Evolutionary conservation across 2,888 invertebrate species (phyloP), one percentile per base, ranked within the genome.

Genomic region (Agonopterix heracliana): DNA sequence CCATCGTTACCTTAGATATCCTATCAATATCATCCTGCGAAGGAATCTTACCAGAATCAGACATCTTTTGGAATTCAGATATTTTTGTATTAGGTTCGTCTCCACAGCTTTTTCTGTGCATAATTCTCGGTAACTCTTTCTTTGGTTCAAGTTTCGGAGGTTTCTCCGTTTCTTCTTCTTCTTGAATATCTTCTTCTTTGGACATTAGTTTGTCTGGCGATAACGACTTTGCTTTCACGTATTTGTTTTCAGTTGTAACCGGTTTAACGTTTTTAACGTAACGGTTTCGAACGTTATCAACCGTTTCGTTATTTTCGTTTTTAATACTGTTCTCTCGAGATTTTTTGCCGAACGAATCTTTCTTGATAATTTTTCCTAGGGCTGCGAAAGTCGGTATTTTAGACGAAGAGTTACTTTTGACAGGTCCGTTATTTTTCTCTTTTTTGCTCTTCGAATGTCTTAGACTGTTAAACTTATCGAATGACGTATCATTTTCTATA

Each of bases 21-120:
- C 95, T 90, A 74, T 95, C 95, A 51, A 95, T 94, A 70, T 96
- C 96, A 65, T 95, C 95, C 71, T 95, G 94, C n/a, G 94, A 94
- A 0, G 95, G 94, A 10, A 93, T 90, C 47, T 85, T 87, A 0
- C 74, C 76, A 1, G 73, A 71, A 58, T 87, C 88, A 0, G 80
- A 66, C 10, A 86, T 85, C 64, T 75, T 81, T 14, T 68, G 63
- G 36, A 78, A 72, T 0, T 86, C 86, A 5, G 52, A 52, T 35
- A 50, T 56, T 50, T 74, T 78, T 1, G 69, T 52, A 53, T 61
- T 78, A 0, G 87, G 87, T 50, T 89, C 89, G 41, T 89, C 89
- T 0, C 89, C 89, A 56, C 86, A 89, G 53, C 88, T 88, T 55
- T 89, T 89, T 41, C 89, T 76, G 46, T 86, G 85, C 5, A 81